Percentiles rank a stretch among this genome's conserved stretches.
Conservation (phyloP, 2,113 vertebrate genomes). For the Sakesphorus luctuosus region DNA sequence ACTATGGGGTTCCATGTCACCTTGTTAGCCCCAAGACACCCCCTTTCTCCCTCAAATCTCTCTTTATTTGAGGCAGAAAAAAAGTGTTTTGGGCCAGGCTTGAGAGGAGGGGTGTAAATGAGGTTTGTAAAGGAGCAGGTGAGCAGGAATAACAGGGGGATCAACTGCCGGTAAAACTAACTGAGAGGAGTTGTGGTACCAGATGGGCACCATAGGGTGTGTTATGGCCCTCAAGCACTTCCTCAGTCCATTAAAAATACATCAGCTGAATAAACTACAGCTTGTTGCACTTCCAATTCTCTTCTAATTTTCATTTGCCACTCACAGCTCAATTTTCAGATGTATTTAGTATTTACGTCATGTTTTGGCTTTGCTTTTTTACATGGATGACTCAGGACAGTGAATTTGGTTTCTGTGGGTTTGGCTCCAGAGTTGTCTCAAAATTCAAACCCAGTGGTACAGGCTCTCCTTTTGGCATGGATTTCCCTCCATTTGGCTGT, state of each 20-base stretch:
- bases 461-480: neutral
- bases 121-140: no score
- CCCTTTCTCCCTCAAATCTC: no score
- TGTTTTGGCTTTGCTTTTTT: neutral
- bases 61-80: no score
- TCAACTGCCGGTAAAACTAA: neutral
- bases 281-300: neutral
- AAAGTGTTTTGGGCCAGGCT: no score
- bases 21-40: no score
- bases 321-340: neutral
- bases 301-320: neutral
- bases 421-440: neutral
- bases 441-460: neutral
- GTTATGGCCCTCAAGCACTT: neutral
- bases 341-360: neutral
- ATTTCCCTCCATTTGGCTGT: neutral
- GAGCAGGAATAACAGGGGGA: neutral
- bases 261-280: neutral
- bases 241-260: neutral
- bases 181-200: neutral
- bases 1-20: neutral
- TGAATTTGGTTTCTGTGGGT: neutral
- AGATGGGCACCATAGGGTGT: neutral
- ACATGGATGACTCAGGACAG: neutral
- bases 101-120: no score